phyloP scores from a whole-genome alignment of 2,888 invertebrate genomes.

The Liopterus haemorrhoidalis region DNA sequence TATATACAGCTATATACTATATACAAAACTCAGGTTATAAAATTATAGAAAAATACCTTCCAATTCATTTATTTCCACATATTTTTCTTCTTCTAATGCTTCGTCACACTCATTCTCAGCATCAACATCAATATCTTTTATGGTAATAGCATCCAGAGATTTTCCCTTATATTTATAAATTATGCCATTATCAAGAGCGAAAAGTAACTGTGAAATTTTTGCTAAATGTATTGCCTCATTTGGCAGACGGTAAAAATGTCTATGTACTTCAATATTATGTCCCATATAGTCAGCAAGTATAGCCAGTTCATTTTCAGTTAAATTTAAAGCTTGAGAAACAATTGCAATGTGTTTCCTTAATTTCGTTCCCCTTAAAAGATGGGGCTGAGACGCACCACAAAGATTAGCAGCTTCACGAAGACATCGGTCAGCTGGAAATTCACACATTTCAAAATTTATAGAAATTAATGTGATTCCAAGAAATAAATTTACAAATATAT shows the following conservation, averaged over 20 bases:
- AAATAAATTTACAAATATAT: not conserved
- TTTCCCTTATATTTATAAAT: not conserved
- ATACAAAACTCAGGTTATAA: no score
- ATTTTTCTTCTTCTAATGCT: no score
- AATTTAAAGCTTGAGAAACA: constrained; percentile 2
- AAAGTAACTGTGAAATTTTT: not conserved
- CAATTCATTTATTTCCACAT: no score
- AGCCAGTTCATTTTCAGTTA: constrained; percentile 3
- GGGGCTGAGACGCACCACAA: not conserved
- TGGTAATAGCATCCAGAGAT: no score
- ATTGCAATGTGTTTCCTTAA: constrained; percentile 3
- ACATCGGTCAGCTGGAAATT: constrained; percentile 5
- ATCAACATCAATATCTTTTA: no score
- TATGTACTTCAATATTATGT: constrained; percentile 2
- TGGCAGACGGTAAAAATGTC: constrained; percentile 1
- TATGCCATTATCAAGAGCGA: not conserved
- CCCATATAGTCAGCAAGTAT: not conserved
- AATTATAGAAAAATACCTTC: no score
- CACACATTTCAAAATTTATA: not conserved
- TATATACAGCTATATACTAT: no score
- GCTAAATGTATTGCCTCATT: constrained; percentile 4
- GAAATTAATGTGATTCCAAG: not conserved
- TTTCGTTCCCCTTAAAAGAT: constrained; percentile 1
- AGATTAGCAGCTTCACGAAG: constrained; percentile 4
- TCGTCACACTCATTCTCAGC: no score